Base-by-base conservation (phyloP, 2,113 vertebrate species). In the Empidonax traillii region DNA sequence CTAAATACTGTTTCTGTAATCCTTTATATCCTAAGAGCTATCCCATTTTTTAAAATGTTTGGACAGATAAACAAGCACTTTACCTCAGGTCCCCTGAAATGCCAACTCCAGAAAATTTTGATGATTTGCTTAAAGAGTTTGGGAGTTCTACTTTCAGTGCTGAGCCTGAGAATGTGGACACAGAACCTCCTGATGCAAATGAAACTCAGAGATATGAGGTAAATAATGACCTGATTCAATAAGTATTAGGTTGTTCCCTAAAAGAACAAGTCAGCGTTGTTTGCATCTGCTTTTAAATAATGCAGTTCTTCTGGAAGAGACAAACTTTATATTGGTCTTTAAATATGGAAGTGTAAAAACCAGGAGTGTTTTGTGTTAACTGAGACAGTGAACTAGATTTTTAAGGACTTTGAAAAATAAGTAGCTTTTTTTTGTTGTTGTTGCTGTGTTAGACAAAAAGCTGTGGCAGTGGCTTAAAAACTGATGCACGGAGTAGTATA, bases 101-200 rank as follows among this genome's bases (percentile, higher is more conserved):
- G n/a, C 99, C 99, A 73, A 98, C 98, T 28, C 81, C 97, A 46
- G 93, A 91, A 56, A 99, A 98, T 96, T 99, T 99, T 94, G 98
- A 99, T 80, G 89, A 56, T 5, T 96, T 99, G 67, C 98, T 99
- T 80, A 25, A 96, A 44, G 69, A 86, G 22, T 99, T 98, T 86
- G 87, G 88, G 80, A 96, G 94, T 72, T 97, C 97, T 79, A 5
- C 95, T 43, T 98, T 98, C 41, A 96, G 92, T 75, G 68, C 93
- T 47, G 94, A 96, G 52, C 94, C 89, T 35, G 93, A 85, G 33
- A 46, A 76, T 56, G 22, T 67, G 30, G 69, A 87, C 51, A 44
- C 37, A 22, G 85, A 19, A 41, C 61, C 81, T 30, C 27, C 92
- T 87, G 87, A 67, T 37, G 59, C 51, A 28, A 82, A 93, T 30